Percentiles rank a stretch among this genome's conserved stretches.
These are phyloP conservation scores for Carterocephalus palaemon DNA, from an alignment of 2,888 invertebrate species.

Conservation along the genomic window DNA sequence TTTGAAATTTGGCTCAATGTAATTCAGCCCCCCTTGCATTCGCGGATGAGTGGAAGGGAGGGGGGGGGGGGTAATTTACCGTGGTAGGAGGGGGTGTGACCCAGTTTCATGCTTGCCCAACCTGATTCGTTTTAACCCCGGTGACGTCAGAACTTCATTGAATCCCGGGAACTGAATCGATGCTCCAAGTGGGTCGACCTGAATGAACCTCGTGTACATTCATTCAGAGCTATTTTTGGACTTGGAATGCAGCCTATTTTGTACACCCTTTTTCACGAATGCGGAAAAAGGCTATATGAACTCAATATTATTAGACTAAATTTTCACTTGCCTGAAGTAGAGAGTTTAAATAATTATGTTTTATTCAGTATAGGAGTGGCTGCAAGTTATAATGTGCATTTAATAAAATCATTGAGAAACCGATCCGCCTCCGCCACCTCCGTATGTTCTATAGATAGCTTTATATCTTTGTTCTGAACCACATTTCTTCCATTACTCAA, in stretches of 20 bases:
- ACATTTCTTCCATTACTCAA: too few species aligned
- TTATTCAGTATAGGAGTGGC: too few species aligned
- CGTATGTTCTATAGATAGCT: too few species aligned
- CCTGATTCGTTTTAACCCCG: constrained; percentile 64
- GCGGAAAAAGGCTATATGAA: too few species aligned
- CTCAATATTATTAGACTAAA: too few species aligned
- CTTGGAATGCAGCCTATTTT: constrained; percentile 30
- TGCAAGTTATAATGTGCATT: too few species aligned
- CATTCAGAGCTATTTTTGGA: constrained; percentile 61
- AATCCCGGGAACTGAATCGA: constrained; percentile 70
- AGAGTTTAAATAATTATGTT: too few species aligned
- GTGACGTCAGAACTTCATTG: constrained; percentile 73
- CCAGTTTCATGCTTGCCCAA: constrained; percentile 63
- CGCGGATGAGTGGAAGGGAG: constrained; percentile 29
- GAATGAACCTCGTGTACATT: constrained; percentile 67
- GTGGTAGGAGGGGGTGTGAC: constrained; percentile 42
- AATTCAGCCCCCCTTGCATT: constrained; percentile 20
- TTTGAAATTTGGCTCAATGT: too few species aligned
- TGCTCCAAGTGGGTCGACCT: constrained; percentile 68
- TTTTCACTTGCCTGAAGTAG: too few species aligned
- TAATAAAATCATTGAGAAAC: too few species aligned
- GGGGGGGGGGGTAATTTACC: constrained; percentile 43
- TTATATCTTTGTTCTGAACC: too few species aligned
- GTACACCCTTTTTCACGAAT: not conserved
- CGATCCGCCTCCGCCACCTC: too few species aligned